Evolutionary conservation across 2,113 vertebrate genomes (phyloP), one percentile per base, ranked within the genome.

Genomic region (Bettongia penicillata): DNA sequence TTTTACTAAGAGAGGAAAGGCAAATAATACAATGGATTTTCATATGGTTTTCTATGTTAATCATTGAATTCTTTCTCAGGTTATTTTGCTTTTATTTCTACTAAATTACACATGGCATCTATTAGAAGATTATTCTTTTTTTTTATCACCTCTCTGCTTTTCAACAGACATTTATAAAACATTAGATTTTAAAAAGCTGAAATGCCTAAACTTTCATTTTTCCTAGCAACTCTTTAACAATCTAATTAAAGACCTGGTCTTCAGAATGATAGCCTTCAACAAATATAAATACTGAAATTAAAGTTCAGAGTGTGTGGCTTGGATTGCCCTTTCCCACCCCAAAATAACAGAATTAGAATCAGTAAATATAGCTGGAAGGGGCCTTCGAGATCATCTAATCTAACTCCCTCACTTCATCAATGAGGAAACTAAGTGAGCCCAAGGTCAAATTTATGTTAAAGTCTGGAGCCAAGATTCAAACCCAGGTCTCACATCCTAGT

Each of bases 131-230:
- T 48, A 93, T 93, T 94, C 93, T 25, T 96, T 93, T 55, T 50
- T 37, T 49, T 96, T 94, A 91, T 93, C 84, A 68, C 68, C 94
- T 61, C 57, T 48, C 53, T 95, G 90, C 92, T 94, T 96, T 91
- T 92, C 91, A 93, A 94, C 91, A 92, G 52, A 53, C 23, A 91
- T 53, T 57, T 93, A 95, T 3, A 25, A 12, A 23, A 92, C 12
- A 93, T 90, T 8, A 7, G 51, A n/a, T 97, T 95, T 53, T 16
- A 16, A 61, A 91, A 96, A 94, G 94, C 10, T 31, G 51, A 97
- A 31, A 94, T 68, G 92, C 50, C 91, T 91, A 95, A 89, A 93
- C 14, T 55, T 91, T 23, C 19, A 50, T 91, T 94, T 25, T 53
- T 95, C 91, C 31, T 31, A 84, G 24, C 51, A 51, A 23, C 90